phyloP scores from a whole-genome alignment of 2,888 invertebrate genomes.

The Zeuzera pyrina region DNA sequence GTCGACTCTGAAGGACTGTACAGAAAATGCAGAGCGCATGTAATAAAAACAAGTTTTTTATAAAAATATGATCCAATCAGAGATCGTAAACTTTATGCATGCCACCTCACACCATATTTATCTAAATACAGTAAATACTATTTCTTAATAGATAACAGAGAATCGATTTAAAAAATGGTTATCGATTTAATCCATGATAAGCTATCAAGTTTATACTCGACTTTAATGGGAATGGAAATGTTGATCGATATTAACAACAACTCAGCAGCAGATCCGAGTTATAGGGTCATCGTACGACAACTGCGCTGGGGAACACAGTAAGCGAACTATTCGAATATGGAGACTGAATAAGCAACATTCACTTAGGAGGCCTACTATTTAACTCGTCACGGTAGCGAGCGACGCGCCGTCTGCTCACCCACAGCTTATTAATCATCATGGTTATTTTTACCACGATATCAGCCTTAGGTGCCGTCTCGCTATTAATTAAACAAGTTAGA shows the following conservation, averaged over 20 bases:
- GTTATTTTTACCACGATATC: constrained; percentile 43
- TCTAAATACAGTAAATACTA: too few species aligned
- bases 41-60: too few species aligned
- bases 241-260: neutral
- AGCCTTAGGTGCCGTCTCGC: constrained; percentile 16
- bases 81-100: too few species aligned
- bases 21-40: too few species aligned
- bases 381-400: constrained; percentile 43
- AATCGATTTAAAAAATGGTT: too few species aligned
- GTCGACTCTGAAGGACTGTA: too few species aligned
- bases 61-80: too few species aligned
- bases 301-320: constrained; percentile 33
- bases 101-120: too few species aligned
- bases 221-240: too few species aligned
- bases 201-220: too few species aligned
- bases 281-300: constrained; percentile 42
- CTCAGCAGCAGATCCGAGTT: constrained; percentile 19
- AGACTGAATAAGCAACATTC: constrained; percentile 15
- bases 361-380: constrained; percentile 26
- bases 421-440: constrained; percentile 33
- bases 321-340: constrained; percentile 30
- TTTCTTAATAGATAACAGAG: too few species aligned
- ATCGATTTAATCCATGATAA: too few species aligned
- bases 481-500: constrained; percentile 44
- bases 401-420: constrained; percentile 50